Evolutionary conservation across 2,797 vertebrate species (phyloP).

Genomic region (Pseudochromis fuscus): DNA sequence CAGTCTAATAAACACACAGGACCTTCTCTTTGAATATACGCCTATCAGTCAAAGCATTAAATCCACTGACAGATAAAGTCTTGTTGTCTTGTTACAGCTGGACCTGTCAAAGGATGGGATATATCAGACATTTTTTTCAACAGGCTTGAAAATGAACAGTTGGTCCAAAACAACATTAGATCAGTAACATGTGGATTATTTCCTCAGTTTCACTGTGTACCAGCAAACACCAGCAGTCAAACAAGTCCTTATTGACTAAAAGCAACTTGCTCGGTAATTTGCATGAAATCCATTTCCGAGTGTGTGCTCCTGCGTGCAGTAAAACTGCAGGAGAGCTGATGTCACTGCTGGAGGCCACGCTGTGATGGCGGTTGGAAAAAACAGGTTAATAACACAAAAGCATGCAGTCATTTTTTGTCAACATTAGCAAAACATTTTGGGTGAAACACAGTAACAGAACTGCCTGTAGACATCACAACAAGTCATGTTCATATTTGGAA

Average conservation of each 20-base stretch:
- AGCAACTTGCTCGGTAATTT: constrained; percentile 16
- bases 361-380: neutral
- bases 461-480: neutral
- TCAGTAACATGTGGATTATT: neutral
- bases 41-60: no score
- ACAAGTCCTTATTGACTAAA: constrained; percentile 1
- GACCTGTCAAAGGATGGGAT: no score
- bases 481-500: neutral
- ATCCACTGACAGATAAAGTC: no score
- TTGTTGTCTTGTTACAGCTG: no score
- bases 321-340: neutral
- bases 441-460: neutral
- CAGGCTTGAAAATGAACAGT: no score
- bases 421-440: neutral
- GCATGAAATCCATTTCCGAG: constrained; percentile 27
- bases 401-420: no score
- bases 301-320: neutral
- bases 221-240: neutral
- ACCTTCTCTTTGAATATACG: neutral
- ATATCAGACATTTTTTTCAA: no score
- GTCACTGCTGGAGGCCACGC: neutral
- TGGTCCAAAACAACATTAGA: neutral
- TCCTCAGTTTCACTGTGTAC: neutral
- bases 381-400: neutral
- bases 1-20: neutral